Evolutionary conservation across 2,797 vertebrate species (phyloP).

Genomic region (Strix occidentalis): DNA sequence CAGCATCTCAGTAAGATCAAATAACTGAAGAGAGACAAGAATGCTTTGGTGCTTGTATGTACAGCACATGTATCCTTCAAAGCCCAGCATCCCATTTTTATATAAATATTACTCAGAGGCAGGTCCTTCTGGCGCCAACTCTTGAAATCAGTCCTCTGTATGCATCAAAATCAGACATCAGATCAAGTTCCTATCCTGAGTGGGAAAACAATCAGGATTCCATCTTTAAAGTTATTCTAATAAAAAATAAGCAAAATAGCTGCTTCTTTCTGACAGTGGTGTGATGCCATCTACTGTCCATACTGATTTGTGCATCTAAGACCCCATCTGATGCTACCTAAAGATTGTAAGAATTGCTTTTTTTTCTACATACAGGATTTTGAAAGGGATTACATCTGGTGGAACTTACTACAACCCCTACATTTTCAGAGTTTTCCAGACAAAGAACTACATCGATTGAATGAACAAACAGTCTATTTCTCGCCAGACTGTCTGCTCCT

Average conservation of each 20-base stretch:
- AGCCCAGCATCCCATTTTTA: neutral
- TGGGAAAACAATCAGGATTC: neutral
- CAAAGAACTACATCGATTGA: accelerated
- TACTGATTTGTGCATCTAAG: neutral
- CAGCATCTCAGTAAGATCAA: neutral
- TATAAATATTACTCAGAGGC: neutral
- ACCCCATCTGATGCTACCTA: neutral
- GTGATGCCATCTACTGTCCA: constrained; percentile 50
- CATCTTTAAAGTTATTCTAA: neutral
- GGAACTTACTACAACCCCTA: neutral
- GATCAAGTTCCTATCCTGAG: neutral
- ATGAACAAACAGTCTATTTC: neutral
- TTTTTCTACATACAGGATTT: neutral
- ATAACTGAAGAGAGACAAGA: neutral
- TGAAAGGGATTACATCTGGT: neutral
- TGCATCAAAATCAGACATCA: neutral
- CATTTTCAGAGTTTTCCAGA: neutral
- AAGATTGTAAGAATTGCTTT: neutral
- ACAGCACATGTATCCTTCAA: neutral
- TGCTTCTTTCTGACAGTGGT: neutral
- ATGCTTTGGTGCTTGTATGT: neutral
- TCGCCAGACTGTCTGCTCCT: neutral
- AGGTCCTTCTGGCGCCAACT: neutral
- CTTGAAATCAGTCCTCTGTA: neutral
- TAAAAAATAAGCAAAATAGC: neutral